Percentiles rank a stretch among this genome's conserved stretches.
These are phyloP conservation scores for Eristalis pertinax DNA, from an alignment of 2,888 invertebrate species.

Conservation along the genomic window DNA sequence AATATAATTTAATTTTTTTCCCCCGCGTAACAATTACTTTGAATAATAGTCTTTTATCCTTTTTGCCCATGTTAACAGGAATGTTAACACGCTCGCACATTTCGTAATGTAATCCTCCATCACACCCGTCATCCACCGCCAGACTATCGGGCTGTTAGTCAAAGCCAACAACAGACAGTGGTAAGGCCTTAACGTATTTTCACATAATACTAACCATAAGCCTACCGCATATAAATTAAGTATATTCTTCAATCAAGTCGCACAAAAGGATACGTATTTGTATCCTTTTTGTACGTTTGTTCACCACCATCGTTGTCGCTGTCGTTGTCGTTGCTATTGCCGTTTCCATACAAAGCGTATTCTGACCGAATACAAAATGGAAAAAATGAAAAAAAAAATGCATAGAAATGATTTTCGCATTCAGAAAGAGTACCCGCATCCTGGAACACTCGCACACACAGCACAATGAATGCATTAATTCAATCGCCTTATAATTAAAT, in stretches of 20 bases:
- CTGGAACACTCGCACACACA: conserved; percentile 14
- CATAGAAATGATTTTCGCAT: conserved; percentile 40
- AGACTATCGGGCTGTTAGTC: not conserved
- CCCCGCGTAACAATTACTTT: conserved; percentile 41
- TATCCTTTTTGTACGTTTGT: not conserved
- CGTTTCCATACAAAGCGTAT: conserved; percentile 8
- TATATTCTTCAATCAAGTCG: conserved; percentile 64
- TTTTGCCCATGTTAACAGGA: conserved; percentile 43
- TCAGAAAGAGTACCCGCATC: conserved; percentile 50
- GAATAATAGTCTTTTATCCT: conserved; percentile 48
- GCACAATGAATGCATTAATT: conserved; percentile 73
- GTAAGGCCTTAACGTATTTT: conserved; percentile 29
- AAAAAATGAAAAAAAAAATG: conserved; percentile 12
- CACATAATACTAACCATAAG: conserved; percentile 65
- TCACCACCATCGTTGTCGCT: not conserved
- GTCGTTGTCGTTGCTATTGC: not conserved
- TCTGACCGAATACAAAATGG: conserved; percentile 2
- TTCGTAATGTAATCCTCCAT: conserved; percentile 10
- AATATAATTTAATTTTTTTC: conserved; percentile 26
- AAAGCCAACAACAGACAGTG: conserved; percentile 17
- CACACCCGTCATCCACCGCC: not conserved
- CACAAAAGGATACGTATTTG: conserved; percentile 46
- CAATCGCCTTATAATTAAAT: conserved; percentile 75
- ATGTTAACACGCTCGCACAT: conserved; percentile 24
- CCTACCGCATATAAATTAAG: conserved; percentile 67